These are phyloP conservation scores for Gymnopithys bicolor DNA, from an alignment of 2,797 vertebrate genomes.

Conservation along the genomic window DNA sequence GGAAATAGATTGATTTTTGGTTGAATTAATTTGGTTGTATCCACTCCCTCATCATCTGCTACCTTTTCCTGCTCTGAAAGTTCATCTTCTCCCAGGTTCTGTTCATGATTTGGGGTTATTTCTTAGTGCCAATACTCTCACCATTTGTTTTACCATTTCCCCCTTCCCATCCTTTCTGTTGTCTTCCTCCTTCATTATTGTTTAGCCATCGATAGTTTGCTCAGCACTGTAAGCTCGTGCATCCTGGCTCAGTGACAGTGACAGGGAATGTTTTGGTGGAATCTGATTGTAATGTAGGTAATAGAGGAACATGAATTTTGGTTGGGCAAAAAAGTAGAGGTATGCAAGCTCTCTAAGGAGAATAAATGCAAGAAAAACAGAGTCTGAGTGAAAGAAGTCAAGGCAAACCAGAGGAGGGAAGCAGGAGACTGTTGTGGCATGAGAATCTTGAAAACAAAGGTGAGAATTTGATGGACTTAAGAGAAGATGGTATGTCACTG, in stretches of 20 bases:
- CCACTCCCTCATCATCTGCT: neutral
- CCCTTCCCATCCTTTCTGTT: neutral
- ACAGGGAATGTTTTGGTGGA: neutral
- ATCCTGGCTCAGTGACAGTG: neutral
- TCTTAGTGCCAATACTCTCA: neutral
- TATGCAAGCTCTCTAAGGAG: neutral
- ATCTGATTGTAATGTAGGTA: neutral
- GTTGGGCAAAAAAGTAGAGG: neutral
- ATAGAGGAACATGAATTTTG: neutral
- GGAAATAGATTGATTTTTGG: neutral
- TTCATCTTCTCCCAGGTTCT: neutral
- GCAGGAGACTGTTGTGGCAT: fast-evolving
- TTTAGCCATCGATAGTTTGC: neutral
- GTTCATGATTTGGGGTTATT: neutral
- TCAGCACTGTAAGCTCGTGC: neutral
- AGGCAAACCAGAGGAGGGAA: neutral
- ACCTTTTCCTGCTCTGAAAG: neutral
- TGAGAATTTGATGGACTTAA: neutral
- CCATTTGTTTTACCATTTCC: neutral
- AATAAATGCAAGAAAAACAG: neutral
- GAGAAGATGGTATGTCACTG: neutral
- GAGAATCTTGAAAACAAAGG: neutral
- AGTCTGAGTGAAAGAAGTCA: neutral
- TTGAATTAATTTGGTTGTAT: neutral
- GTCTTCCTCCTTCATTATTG: neutral